Evolutionary conservation across 2,113 vertebrate genomes (phyloP), one percentile per base, ranked within the genome.

Genomic region (Cheirogaleus medius): DNA sequence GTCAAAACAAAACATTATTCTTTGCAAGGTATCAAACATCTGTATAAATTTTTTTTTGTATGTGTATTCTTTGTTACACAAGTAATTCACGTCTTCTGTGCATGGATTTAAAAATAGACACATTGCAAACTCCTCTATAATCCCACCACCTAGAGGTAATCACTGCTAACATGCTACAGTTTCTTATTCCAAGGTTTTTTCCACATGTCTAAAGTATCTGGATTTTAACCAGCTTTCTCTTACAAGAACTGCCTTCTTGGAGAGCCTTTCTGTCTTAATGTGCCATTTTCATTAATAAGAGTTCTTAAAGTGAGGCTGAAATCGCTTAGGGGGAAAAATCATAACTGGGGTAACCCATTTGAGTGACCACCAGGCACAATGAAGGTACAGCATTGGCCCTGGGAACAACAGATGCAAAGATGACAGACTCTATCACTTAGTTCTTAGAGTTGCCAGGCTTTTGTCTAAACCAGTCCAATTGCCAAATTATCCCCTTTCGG

Each of bases 221-320:
- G 87, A 60, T 64, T 91, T 77, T 95, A 69, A 66, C 47, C 71
- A 87, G 54, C 44, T 86, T 89, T 91, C 63, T 93, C 1, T 68
- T 37, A 54, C 27, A 82, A 87, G 87, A 84, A 63, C 23, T 76
- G 73, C 42, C 66, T 81, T 91, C 56, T 71, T 66, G 18, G 47
- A 77, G 44, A 54, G 34, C 44, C n/a, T 66, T 27, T 29, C 83
- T 80, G 52, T 20, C 44, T 82, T 82, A 21, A 52, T 76, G 84
- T 56, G 54, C 32, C 52, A 87, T 77, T 92, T 86, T 64, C 37
- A 49, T 82, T 86, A 74, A 76, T 69, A 74, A 84, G 10, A 60
- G 25, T 78, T 83, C 96, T 87, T 86, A 94, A 94, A 94, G 52
- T 29, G 27, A 93, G 39, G 39, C 39, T 88, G 49, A 84, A 47